Evolutionary conservation across 2,888 invertebrate genomes (phyloP).

Genomic region (Habrosyne pyritoides): DNA sequence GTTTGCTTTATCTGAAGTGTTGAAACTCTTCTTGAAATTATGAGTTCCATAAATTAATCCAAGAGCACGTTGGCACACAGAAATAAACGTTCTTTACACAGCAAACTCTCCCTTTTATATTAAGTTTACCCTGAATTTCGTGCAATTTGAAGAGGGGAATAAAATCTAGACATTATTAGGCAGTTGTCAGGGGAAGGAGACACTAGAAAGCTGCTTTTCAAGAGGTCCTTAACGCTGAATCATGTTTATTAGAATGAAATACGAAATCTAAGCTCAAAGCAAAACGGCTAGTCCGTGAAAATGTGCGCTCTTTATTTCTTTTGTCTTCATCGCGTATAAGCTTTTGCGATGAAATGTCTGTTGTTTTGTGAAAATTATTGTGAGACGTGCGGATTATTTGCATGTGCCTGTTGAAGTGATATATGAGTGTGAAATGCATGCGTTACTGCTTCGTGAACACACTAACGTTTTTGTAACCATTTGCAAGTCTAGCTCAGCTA

Average conservation of each 20-base stretch:
- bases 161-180: conserved; percentile 17
- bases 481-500: neutral
- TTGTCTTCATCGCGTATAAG: neutral
- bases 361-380: neutral
- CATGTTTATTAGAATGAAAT: conserved; percentile 13
- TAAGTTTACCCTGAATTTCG: neutral
- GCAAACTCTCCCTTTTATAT: neutral
- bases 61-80: neutral
- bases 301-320: conserved; percentile 3
- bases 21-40: neutral
- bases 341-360: conserved; percentile 4
- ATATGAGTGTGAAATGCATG: conserved; percentile 5
- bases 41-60: neutral
- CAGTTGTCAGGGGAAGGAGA: neutral
- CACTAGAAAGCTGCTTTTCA: neutral
- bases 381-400: conserved; percentile 3
- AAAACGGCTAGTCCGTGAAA: conserved; percentile 5
- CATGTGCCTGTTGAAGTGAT: neutral
- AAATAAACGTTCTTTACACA: conserved; percentile 3
- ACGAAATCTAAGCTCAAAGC: conserved; percentile 9
- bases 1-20: neutral
- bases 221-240: conserved; percentile 7
- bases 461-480: no score
- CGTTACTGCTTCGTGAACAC: neutral
- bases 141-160: conserved; percentile 7